Base-by-base conservation (phyloP, 2,113 vertebrate genomes). In the Brachionichthys hirsutus region DNA sequence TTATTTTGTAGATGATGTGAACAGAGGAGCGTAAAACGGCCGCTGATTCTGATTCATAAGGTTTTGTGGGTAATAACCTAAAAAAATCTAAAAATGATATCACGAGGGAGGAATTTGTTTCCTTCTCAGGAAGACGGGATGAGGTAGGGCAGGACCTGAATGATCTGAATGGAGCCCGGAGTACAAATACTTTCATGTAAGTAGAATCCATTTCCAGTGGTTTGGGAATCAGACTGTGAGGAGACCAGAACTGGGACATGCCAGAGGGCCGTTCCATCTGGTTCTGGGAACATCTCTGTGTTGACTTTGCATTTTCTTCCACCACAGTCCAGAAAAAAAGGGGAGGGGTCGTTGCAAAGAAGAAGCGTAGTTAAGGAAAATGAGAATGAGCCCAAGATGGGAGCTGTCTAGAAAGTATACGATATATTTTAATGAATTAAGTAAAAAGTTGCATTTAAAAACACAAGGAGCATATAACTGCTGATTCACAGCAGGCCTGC, bases 151-250 rank as follows among this genome's bases (percentile, higher is more conserved):
- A 18, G 24, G 24, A 30, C 24, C 24, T 30, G 3, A 30, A 30
- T 30, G 24, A 30, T n/a, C 44, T 16, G 9, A 46, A 15, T 12
- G 3, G 30, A 17, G 7, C 17, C 51, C 60, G 17, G 16, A 48
- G 17, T 11, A 11, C 3, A 15, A 17, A 12, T 22, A 18, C 9
- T 45, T 1, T 30, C 24, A 9, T 35, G 30, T 18, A 19, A 17
- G 22, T 19, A 12, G 9, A 18, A 46, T 15, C 12, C 12, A 55
- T 42, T 50, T 61, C 9, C 56, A n/a, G 51, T 61, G 16, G 50
- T 60, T 58, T 42, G 12, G 38, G 18, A 4, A 35, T 65, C 1
- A 12, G 36, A 45, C 24, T 50, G 13, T 15, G 10, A 30, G 34
- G 17, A 75, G 16, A 56, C 19, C 14, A 38, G 13, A 41, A 38